Evolutionary conservation across 2,888 invertebrate genomes (phyloP).

Genomic region (Chloroclystis v-ata): DNA sequence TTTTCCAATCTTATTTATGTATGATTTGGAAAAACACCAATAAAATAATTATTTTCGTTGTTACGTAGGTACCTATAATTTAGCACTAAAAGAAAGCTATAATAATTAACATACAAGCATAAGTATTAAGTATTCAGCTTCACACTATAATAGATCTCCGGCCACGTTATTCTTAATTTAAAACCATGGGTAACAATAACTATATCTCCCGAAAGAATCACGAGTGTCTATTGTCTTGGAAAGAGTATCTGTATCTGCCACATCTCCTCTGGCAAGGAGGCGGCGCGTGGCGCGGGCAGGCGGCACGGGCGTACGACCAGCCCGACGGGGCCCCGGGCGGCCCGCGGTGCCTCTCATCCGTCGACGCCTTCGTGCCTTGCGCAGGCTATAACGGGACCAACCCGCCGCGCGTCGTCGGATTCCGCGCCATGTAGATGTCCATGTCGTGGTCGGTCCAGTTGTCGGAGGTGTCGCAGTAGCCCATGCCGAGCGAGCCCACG

Average conservation of each 20-base stretch:
- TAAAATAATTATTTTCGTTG: conserved; percentile 1
- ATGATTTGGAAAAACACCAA: conserved; percentile 30
- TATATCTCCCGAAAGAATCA: conserved; percentile 29
- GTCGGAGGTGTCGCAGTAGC: conserved; percentile 93
- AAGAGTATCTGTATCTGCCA: conserved; percentile 27
- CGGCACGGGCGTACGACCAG: conserved; percentile 45
- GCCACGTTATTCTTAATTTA: neutral
- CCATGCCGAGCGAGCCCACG: conserved; percentile 89
- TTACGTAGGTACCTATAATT: too few species aligned
- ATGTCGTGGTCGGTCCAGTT: conserved; percentile 97
- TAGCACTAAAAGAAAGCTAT: too few species aligned
- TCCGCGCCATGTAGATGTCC: conserved; percentile 96
- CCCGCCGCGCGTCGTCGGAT: conserved; percentile 91
- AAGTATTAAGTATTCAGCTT: too few species aligned
- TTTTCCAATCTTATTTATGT: conserved; percentile 11
- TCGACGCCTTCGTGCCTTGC: conserved; percentile 45
- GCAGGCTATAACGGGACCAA: conserved; percentile 86
- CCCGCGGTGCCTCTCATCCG: conserved; percentile 40
- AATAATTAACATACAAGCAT: too few species aligned
- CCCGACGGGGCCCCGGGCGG: conserved; percentile 32
- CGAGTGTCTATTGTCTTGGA: conserved; percentile 26
- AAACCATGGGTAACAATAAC: conserved; percentile 20
- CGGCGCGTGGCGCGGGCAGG: conserved; percentile 34
- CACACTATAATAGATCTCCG: too few species aligned
- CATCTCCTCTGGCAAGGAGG: conserved; percentile 33